Evolutionary conservation across 2,888 invertebrate species (phyloP).

Genomic region (Nematopogon swammerdamellus): DNA sequence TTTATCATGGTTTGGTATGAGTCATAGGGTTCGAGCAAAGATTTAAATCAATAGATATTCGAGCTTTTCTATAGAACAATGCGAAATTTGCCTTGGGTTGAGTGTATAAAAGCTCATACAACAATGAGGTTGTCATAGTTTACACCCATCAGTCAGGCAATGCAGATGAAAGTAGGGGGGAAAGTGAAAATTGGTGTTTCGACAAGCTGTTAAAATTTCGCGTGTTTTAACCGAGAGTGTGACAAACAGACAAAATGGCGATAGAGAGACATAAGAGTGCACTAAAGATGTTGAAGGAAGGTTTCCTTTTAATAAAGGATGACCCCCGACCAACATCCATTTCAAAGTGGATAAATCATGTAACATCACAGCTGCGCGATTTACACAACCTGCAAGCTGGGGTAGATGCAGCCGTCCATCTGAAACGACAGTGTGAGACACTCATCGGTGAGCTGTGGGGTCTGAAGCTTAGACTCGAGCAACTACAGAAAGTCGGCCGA

Average conservation of each 20-base stretch:
- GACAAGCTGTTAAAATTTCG: no score
- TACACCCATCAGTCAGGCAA: no score
- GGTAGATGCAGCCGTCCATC: background rate
- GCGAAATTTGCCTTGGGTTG: no score
- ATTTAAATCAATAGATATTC: no score
- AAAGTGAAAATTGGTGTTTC: no score
- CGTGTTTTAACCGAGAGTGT: no score
- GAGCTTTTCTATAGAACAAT: no score
- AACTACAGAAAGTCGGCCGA: background rate
- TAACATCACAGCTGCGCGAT: background rate
- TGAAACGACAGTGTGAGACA: background rate
- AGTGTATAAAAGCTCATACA: no score
- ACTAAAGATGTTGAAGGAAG: background rate
- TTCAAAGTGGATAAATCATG: background rate
- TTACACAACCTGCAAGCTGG: background rate
- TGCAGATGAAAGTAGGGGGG: no score
- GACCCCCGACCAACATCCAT: background rate
- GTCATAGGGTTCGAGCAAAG: no score
- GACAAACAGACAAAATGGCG: background rate
- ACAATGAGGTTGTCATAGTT: no score
- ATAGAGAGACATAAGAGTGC: background rate
- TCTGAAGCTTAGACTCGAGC: background rate
- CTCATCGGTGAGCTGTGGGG: background rate
- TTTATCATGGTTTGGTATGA: no score
- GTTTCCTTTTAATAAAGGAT: background rate